Percentiles rank a stretch among this genome's conserved stretches.
These are phyloP conservation scores for Aphelocoma californica DNA, from an alignment of 2,797 vertebrate genomes.

Conservation along the genomic window DNA sequence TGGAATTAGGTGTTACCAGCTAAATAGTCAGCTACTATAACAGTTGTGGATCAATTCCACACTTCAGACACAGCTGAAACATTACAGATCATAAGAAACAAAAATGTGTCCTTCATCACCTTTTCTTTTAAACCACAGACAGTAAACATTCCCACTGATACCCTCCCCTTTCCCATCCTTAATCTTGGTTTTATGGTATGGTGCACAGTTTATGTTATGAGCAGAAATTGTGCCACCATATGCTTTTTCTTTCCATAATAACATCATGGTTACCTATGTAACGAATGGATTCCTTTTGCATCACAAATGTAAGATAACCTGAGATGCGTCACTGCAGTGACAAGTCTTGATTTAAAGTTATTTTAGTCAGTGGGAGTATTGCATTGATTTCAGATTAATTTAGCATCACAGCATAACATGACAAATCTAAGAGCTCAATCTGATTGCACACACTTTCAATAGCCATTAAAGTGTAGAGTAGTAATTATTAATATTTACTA, in stretches of 20 bases:
- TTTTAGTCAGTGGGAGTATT: not conserved
- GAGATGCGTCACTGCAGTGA: not conserved
- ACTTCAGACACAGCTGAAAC: not conserved
- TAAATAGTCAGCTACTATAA: not conserved
- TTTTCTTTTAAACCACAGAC: not conserved
- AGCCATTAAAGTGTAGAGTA: not conserved
- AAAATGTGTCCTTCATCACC: not conserved
- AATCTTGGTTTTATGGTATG: not conserved
- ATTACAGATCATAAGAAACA: not conserved
- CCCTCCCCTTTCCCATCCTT: not conserved
- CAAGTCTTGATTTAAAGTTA: not conserved
- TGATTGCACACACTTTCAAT: not conserved
- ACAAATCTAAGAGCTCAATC: not conserved
- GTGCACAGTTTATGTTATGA: not conserved
- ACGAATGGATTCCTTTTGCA: not conserved
- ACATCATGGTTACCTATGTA: accelerated
- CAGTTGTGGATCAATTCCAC: not conserved
- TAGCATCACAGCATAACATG: not conserved
- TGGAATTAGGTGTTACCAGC: not conserved
- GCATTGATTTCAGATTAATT: not conserved
- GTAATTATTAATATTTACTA: not conserved
- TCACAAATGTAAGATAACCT: not conserved
- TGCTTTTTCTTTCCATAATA: not conserved
- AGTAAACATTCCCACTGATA: not conserved
- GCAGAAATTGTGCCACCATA: not conserved